Conservation (phyloP, 2,888 invertebrate genomes). For the Pristionchus exspectatus region DNA sequence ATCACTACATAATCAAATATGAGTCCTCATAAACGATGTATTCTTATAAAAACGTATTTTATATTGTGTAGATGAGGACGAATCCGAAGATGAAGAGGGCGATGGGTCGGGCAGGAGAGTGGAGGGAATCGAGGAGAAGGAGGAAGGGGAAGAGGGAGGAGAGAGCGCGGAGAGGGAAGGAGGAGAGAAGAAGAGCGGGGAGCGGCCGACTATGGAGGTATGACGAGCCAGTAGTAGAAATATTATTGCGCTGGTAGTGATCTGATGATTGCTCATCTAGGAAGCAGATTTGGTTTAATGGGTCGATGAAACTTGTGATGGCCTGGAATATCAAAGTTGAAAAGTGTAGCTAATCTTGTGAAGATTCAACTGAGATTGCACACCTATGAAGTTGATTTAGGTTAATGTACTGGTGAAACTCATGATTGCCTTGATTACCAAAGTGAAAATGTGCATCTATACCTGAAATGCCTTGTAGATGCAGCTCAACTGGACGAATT, state of each 20-base stretch:
- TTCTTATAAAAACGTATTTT: neutral
- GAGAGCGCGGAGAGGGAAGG: neutral
- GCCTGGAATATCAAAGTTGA: too few relatives aligned
- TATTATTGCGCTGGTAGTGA: too few relatives aligned
- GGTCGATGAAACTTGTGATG: too few relatives aligned
- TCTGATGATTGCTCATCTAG: too few relatives aligned
- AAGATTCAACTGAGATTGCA: too few relatives aligned
- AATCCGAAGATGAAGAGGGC: slow-evolving; percentile 33
- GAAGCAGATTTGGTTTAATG: too few relatives aligned
- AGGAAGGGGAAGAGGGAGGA: slow-evolving; percentile 23
- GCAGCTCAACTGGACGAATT: slow-evolving; percentile 52
- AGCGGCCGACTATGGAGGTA: slow-evolving; percentile 51
- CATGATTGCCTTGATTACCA: neutral
- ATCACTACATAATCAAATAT: too few relatives aligned
- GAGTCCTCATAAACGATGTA: too few relatives aligned
- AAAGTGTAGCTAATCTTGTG: too few relatives aligned
- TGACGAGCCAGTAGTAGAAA: neutral
- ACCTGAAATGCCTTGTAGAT: slow-evolving; percentile 19
- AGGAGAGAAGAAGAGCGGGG: slow-evolving; percentile 6
- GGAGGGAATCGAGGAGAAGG: slow-evolving; percentile 29
- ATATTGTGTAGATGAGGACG: neutral
- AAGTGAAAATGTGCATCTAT: neutral
- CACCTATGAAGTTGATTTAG: neutral
- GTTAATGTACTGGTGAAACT: neutral
- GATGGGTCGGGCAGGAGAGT: slow-evolving; percentile 21